Evolutionary conservation across 2,113 vertebrate genomes (phyloP).

Genomic region (Panthera uncia): DNA sequence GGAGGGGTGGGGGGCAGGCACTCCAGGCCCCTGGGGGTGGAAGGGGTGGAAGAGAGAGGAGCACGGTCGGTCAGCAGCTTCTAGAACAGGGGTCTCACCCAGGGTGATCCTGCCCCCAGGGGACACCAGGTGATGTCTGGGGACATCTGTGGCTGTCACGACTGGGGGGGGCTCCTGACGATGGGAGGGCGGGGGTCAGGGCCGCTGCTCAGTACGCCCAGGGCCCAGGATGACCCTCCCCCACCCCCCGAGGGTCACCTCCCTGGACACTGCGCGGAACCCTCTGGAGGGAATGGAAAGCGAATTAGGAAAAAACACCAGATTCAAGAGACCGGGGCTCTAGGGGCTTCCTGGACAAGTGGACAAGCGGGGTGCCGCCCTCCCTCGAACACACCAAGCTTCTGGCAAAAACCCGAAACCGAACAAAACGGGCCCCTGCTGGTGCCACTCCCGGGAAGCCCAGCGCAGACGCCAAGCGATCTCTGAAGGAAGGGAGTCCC

Average conservation of each 20-base stretch:
- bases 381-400: neutral
- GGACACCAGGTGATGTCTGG: neutral
- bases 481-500: neutral
- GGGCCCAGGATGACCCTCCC: too few relatives aligned
- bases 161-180: neutral
- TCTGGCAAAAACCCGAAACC: neutral
- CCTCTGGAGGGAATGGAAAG: neutral
- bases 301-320: fast-evolving
- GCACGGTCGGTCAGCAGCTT: neutral
- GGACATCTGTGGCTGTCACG: neutral
- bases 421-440: fast-evolving
- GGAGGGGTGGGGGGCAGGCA: too few relatives aligned
- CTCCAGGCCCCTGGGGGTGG: neutral
- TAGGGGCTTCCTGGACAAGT: fast-evolving
- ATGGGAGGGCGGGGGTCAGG: fast-evolving
- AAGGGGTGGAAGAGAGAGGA: too few relatives aligned
- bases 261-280: too few relatives aligned
- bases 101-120: neutral
- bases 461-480: fast-evolving
- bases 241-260: neutral
- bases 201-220: neutral
- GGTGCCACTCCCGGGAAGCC: neutral
- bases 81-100: neutral
- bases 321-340: fast-evolving
- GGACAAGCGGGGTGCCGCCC: neutral